Evolutionary conservation across 2,113 vertebrate species (phyloP).

Genomic region (Pteronura brasiliensis): DNA sequence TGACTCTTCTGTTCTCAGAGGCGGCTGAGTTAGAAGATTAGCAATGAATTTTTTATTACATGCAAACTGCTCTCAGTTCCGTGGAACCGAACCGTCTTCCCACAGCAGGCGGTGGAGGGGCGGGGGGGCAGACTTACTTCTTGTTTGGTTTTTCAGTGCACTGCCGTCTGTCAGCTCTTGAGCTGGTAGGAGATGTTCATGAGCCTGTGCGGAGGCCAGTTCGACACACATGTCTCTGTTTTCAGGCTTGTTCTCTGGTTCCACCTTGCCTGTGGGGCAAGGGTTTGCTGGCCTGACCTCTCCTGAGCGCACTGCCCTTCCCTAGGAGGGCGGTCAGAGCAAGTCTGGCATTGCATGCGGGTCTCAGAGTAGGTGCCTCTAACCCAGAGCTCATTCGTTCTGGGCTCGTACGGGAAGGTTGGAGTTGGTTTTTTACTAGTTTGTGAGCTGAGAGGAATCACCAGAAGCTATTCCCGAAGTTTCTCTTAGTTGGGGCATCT

Average conservation of each 20-base stretch:
- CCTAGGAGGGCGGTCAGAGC: not conserved
- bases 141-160: not conserved
- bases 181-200: not conserved
- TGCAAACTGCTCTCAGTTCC: constrained; percentile 39
- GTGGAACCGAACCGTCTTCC: constrained; percentile 13
- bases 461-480: not conserved
- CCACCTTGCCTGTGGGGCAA: not conserved
- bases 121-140: not conserved
- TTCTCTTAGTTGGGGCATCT: not conserved
- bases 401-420: not conserved
- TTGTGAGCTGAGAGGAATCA: not conserved
- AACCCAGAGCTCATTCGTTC: not conserved
- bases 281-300: not conserved
- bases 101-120: not conserved
- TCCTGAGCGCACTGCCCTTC: not conserved
- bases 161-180: not conserved
- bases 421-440: not conserved
- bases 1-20: constrained; percentile 14
- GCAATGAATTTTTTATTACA: constrained; percentile 62
- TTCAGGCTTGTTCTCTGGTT: not conserved
- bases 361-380: not conserved
- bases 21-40: constrained; percentile 49
- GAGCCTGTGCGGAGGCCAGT: not conserved
- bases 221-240: not conserved
- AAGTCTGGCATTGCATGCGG: not conserved